Base-by-base conservation (phyloP, 2,113 vertebrate genomes). In the Psittacula cyanocephala region DNA sequence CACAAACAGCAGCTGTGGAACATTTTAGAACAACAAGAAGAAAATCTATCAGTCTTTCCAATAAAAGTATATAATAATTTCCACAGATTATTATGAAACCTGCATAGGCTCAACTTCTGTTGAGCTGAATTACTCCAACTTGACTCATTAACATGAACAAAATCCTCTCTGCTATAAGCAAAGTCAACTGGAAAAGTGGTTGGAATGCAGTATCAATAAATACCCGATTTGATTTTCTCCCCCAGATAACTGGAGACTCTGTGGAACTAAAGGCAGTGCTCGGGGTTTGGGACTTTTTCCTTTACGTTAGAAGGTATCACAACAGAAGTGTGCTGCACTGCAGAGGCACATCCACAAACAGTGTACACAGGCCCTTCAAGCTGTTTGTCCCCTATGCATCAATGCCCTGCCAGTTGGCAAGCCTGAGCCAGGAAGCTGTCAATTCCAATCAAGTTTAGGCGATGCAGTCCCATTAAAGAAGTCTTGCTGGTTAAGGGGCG, bases 391-490 rank as follows among this genome's bases (percentile, higher is more conserved):
- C 98, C 96, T 77, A 75, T 78, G 98, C 98, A 97, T 97, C 96
- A 93, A 86, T 96, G 97, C 98, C 96, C 98, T 98, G 99, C 98
- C 99, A 99, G 98, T 98, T 99, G 99, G 99, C 99, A 99, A 96
- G 95, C 91, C 97, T 53, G 98, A 98, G 98, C 99, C 99, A 99
- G 99, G 99, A 99, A 99, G 98, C 99, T 99, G 99, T 99, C 99
- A 99, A 98, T 98, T 98, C 98, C 98, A 97, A 99, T 99, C 98
- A 98, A 98, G 98, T 96, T 98, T 98, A 98, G 97, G 98, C 97
- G 96, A 98, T 97, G 98, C 98, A 98, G 98, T 97, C 98, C 98
- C 97, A 98, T 98, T 98, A 98, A 98, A 99, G 98, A 96, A 98
- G 98, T 97, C 98, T 98, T 98, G 98, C 98, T 98, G 97, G 97